Percentiles rank a stretch among this genome's conserved stretches.
These are phyloP conservation scores for Cnemophilus loriae DNA, from an alignment of 2,113 vertebrate species.

Conservation along the genomic window DNA sequence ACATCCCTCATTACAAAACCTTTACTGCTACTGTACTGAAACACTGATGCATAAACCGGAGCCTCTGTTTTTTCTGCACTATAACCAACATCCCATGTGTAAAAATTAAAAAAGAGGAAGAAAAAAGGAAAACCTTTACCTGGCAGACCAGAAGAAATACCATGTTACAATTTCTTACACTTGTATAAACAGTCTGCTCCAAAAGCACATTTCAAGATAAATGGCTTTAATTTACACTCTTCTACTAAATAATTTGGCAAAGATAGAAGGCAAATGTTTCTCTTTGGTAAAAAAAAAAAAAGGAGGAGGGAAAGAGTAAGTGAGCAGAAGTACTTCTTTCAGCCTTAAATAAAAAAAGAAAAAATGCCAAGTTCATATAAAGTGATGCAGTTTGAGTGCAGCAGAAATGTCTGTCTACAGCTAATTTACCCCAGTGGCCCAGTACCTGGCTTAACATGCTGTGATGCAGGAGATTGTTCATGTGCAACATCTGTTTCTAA, in stretches of 20 bases:
- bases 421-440: neutral
- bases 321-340: neutral
- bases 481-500: neutral
- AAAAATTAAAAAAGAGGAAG: neutral
- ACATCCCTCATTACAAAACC: neutral
- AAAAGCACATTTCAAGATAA: constrained; percentile 67
- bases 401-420: neutral
- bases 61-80: neutral
- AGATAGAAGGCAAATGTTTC: constrained; percentile 47
- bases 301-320: neutral
- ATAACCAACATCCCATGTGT: neutral
- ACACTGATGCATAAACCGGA: neutral
- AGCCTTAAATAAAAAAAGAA: neutral
- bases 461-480: neutral
- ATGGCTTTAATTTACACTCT: constrained; percentile 71
- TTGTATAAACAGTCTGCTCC: constrained; percentile 68
- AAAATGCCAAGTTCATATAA: neutral
- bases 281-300: constrained; percentile 21
- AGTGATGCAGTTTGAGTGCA: neutral
- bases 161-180: constrained; percentile 65
- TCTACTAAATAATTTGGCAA: constrained; percentile 64
- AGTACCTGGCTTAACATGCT: neutral
- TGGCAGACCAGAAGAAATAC: constrained; percentile 61
- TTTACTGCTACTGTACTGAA: neutral
- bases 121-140: constrained; percentile 28